Evolutionary conservation across 2,797 vertebrate species (phyloP).

Genomic region (Tenualosa thibaudeaui): DNA sequence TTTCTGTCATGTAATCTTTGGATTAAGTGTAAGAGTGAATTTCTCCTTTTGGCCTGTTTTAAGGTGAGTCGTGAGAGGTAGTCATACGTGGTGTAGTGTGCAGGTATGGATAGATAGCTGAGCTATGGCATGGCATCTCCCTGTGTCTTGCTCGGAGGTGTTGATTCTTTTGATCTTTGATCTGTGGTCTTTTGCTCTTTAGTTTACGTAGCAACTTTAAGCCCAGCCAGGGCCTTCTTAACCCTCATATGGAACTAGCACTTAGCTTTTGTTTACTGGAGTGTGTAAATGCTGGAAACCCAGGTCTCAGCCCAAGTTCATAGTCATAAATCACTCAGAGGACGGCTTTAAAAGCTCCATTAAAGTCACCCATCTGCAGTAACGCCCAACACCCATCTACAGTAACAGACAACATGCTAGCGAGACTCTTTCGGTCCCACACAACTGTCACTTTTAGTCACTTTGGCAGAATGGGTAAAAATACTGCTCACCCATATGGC

Average conservation of each 20-base stretch:
- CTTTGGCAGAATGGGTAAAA: background rate
- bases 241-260: slow-evolving; percentile 30
- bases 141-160: background rate
- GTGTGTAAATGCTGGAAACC: slow-evolving; percentile 35
- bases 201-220: background rate
- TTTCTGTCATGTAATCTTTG: slow-evolving; percentile 25
- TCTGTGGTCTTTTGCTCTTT: background rate
- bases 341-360: background rate
- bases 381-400: background rate
- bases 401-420: background rate
- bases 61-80: background rate
- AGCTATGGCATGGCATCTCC: background rate
- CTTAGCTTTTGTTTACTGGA: slow-evolving; percentile 50
- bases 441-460: slow-evolving; percentile 7
- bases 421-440: background rate
- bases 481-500: background rate
- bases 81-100: background rate
- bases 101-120: background rate
- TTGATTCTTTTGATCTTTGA: background rate
- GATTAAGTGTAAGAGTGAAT: slow-evolving; percentile 19
- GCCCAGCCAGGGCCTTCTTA: background rate
- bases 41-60: background rate
- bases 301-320: slow-evolving; percentile 44
- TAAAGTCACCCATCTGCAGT: background rate
- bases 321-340: slow-evolving; percentile 50